Evolutionary conservation across 1,140 invertebrate genomes (phyloP).

Genomic region (Aphaenogaster ashmeadi): DNA sequence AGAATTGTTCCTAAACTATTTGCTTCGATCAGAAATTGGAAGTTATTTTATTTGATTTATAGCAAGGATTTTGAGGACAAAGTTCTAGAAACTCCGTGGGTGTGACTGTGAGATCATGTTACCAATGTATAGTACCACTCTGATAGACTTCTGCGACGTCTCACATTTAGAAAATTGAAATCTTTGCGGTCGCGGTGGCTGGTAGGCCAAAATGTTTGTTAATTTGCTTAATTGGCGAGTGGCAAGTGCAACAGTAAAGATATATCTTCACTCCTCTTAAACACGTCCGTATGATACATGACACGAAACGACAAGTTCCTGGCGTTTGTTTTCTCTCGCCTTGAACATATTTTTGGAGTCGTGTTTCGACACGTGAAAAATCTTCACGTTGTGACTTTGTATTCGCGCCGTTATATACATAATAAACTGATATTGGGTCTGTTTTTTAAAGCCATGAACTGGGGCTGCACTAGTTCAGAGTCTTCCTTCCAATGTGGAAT

Average conservation of each 20-base stretch:
- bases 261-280: slow-evolving; percentile 60
- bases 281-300: slow-evolving; percentile 33
- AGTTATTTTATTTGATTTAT: slow-evolving; percentile 4
- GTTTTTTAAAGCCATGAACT: too few relatives aligned
- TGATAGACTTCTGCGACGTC: slow-evolving; percentile 44
- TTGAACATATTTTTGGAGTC: slow-evolving; percentile 73
- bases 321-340: slow-evolving; percentile 56
- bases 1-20: background rate
- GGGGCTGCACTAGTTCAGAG: too few relatives aligned
- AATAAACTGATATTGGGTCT: slow-evolving; percentile 1
- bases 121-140: slow-evolving; percentile 49
- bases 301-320: slow-evolving; percentile 21
- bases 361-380: slow-evolving; percentile 59
- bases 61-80: background rate
- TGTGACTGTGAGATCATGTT: slow-evolving; percentile 67
- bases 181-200: background rate
- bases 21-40: background rate
- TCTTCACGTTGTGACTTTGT: slow-evolving; percentile 27
- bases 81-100: slow-evolving; percentile 41
- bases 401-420: slow-evolving; percentile 40
- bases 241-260: slow-evolving; percentile 48
- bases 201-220: slow-evolving; percentile 67
- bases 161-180: slow-evolving; percentile 67
- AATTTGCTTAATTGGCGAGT: slow-evolving; percentile 72
- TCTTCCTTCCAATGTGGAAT: too few relatives aligned